Evolutionary conservation across 1,140 invertebrate species (phyloP).

Genomic region (Formica exsecta): DNA sequence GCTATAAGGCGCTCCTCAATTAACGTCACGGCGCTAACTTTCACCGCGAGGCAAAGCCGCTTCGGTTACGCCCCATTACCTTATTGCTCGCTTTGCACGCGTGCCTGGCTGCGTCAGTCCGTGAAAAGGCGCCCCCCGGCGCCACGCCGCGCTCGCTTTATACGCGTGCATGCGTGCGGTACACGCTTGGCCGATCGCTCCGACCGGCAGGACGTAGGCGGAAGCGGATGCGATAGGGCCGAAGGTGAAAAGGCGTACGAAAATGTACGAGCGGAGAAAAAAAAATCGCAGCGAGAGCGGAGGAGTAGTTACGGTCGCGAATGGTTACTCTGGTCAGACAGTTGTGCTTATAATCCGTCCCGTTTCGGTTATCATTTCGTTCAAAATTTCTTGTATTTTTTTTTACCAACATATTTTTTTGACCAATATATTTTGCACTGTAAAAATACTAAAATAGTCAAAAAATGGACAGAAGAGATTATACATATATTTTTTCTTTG

Average conservation of each 20-base stretch:
- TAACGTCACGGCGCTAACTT: conserved; percentile 76
- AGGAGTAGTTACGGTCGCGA: not conserved
- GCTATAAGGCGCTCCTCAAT: conserved; percentile 75
- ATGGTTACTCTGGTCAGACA: too few relatives aligned
- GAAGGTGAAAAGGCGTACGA: conserved; percentile 41
- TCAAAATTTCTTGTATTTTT: not conserved
- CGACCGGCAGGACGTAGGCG: conserved; percentile 30
- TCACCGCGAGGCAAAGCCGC: conserved; percentile 76
- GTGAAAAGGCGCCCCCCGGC: conserved; percentile 66
- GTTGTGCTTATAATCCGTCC: not conserved
- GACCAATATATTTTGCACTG: not conserved
- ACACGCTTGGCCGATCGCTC: conserved; percentile 13
- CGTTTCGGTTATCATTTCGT: too few relatives aligned
- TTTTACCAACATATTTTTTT: not conserved
- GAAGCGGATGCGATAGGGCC: conserved; percentile 48
- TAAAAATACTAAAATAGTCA: not conserved
- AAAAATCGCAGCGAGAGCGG: not conserved
- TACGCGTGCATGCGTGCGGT: not conserved
- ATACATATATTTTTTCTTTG: too few relatives aligned
- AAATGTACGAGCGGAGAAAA: not conserved
- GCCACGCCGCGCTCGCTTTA: conserved; percentile 48
- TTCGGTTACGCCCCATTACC: conserved; percentile 75
- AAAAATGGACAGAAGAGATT: not conserved
- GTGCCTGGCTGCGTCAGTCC: conserved; percentile 62
- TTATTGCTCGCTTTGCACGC: conserved; percentile 73